Evolutionary conservation across 2,888 invertebrate genomes (phyloP), one percentile per base, ranked within the genome.

Genomic region (Cenopis cana): DNA sequence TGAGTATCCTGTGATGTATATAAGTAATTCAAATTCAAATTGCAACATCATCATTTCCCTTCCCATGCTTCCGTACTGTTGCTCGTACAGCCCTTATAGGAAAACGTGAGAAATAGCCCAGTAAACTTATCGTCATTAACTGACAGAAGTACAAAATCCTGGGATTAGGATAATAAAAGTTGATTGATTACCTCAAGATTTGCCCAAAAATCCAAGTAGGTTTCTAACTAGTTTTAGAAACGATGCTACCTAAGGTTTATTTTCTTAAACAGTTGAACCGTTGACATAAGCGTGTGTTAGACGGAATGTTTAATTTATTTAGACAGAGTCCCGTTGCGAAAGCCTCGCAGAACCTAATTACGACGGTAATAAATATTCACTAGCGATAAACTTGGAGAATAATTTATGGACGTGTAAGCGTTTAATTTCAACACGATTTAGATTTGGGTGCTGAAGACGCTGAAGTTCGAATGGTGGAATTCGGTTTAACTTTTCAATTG

Each of bases 341-440:
- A 89, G 85, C 85, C 85, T 85, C 82, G 82, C 85, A 84, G 82
- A 86, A 89, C 85, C 88, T 89, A 90, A 89, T 90, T 90, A 90
- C 84, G 85, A 81, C 84, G 75, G 85, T 83, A 88, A 88, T 90
- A 90, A 90, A 90, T 90, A 89, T 89, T 89, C 88, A 88, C 88
- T 86, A 88, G 86, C 85, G 83, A 89, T 89, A 89, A 90, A 89
- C 85, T 89, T 85, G 77, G 85, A 76, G 87, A 89, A 88, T 89
- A 89, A 89, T 89, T 90, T 87, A 89, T 83, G 87, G 82, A 81
- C 78, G 81, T 88, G 86, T 87, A 86, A 89, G 88, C 85, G 85
- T 86, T 89, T 87, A 87, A 86, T 88, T 87, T 87, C 80, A 83
- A 84, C 81, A 75, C 80, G 79, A 81, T 84, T 88, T 83, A 67